phyloP scores from a whole-genome alignment of 2,888 invertebrate species.

The Idaea aversata region DNA sequence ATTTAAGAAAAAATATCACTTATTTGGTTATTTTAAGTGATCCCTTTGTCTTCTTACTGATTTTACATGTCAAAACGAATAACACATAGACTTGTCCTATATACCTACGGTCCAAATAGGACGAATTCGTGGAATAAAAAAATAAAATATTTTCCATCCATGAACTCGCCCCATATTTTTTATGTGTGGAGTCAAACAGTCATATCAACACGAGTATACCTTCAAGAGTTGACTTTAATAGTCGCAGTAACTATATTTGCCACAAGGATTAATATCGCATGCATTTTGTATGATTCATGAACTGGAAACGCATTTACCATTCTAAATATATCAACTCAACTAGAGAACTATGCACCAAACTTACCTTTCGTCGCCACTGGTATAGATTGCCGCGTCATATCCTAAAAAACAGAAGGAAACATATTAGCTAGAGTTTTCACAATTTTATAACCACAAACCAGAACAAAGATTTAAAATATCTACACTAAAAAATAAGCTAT shows the following conservation, averaged over 20 bases:
- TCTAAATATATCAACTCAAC: background rate
- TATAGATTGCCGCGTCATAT: constrained; percentile 79
- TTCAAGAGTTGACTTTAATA: constrained; percentile 1
- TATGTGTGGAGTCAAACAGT: background rate
- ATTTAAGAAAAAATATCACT: too few relatives aligned
- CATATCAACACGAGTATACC: constrained; percentile 1
- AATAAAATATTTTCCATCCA: too few relatives aligned
- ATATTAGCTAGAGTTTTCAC: constrained; percentile 34
- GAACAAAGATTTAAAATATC: background rate
- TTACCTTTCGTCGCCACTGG: constrained; percentile 77
- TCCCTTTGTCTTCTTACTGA: too few relatives aligned
- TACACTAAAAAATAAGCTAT: background rate
- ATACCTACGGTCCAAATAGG: too few relatives aligned
- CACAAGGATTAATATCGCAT: constrained; percentile 24
- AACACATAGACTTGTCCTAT: too few relatives aligned
- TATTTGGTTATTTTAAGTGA: too few relatives aligned
- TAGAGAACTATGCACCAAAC: constrained; percentile 27
- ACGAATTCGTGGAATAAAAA: too few relatives aligned
- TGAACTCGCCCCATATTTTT: too few relatives aligned
- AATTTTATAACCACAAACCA: background rate
- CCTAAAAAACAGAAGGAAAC: constrained; percentile 65
- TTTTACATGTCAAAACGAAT: too few relatives aligned
- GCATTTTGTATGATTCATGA: constrained; percentile 49
- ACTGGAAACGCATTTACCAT: constrained; percentile 22
- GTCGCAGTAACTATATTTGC: constrained; percentile 27